Evolutionary conservation across 1,140 invertebrate species (phyloP).

Genomic region (Parasteatoda tepidariorum): DNA sequence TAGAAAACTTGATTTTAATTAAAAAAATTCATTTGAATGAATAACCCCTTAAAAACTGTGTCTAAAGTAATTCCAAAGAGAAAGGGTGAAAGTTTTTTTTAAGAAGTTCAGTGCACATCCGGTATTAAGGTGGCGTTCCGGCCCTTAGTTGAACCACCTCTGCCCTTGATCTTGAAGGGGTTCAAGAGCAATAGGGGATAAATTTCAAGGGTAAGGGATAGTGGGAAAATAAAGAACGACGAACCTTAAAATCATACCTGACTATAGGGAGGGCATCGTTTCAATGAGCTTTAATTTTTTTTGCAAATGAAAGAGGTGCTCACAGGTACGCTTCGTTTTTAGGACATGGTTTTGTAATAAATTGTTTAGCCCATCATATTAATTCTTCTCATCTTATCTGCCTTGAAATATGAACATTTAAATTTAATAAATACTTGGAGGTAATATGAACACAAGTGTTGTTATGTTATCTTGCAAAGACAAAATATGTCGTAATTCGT

Average conservation of each 20-base stretch:
- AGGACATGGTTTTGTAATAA: background rate
- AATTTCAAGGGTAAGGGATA: constrained; percentile 42
- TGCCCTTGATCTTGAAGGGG: constrained; percentile 47
- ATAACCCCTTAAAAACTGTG: no score
- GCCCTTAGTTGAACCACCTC: background rate
- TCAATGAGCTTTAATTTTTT: background rate
- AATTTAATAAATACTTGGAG: background rate
- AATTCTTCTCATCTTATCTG: background rate
- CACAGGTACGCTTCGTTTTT: no score
- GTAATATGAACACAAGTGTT: no score
- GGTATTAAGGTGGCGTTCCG: constrained; percentile 58
- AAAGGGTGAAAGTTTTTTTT: no score
- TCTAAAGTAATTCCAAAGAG: no score
- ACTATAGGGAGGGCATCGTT: background rate
- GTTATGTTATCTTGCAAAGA: no score
- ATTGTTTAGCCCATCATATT: background rate
- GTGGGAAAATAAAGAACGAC: constrained; percentile 37
- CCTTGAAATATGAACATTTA: background rate
- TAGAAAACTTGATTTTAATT: no score
- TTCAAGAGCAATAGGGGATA: constrained; percentile 45
- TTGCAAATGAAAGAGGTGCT: background rate
- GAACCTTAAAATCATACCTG: constrained; percentile 10
- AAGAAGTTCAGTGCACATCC: no score
- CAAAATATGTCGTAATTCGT: no score
- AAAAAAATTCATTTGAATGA: no score